Base-by-base conservation (phyloP, 2,113 vertebrate species). In the Triplophysa dalaica region DNA sequence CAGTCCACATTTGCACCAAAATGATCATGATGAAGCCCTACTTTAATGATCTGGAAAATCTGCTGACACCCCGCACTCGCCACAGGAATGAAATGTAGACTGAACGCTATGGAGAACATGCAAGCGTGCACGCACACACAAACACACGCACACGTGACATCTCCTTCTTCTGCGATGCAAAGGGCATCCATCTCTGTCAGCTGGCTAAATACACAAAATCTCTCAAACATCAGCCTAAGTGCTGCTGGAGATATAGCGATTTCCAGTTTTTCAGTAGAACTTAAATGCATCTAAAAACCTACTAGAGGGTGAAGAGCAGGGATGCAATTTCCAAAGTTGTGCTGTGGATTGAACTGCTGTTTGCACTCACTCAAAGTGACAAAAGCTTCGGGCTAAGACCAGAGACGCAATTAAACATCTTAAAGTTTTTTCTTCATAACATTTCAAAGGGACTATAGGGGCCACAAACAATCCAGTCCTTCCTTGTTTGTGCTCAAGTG, bases 1-100 rank as follows among this genome's bases (percentile, higher is more conserved):
- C 70, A 64, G 62, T 63, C 62, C 74, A 63, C 65, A 29, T 24
- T 84, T 17, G 11, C 54, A 52, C 38, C 65, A 22, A 29, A 75
- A 61, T 29, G 45, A 75, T 64, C 60, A 67, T 69, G 70, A 81
- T 78, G 75, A 81, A 78, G 74, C 75, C 73, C 61, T 61, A 50
- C 58, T 70, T 84, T 81, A 84, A 84, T 84, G 79, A 79, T 60
- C 50, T 62, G 48, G 79, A 81, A 84, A 81, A 78, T 60, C 14
- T 79, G 79, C 75, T 75, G 79, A 81, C 56, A 54, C 26, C 22
- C 33, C n/a, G 26, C 65, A 56, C 43, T 63, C 43, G 12, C 58
- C 38, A 77, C 41, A 72, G 6, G 63, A 61, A 19, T 43, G 63
- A 62, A 19, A 14, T 6, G 16, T 22, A 64, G 26, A 43, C 75